phyloP scores from a whole-genome alignment of 2,888 invertebrate species.

The Brenthis hecate region DNA sequence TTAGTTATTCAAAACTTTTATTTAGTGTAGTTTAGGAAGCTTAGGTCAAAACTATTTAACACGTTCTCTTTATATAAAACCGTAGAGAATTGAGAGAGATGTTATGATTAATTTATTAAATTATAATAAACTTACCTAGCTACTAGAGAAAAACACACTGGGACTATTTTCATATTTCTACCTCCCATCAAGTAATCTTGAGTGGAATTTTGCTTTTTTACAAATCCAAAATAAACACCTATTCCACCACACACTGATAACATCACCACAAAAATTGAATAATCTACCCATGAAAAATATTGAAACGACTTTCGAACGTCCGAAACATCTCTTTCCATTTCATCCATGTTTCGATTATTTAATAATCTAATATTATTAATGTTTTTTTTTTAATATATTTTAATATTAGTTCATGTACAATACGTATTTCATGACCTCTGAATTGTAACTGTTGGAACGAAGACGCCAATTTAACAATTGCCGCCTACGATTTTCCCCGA shows the following conservation, averaged over 20 bases:
- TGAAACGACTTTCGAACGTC: slow-evolving; percentile 58
- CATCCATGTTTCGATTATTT: slow-evolving; percentile 42
- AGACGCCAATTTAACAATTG: slow-evolving; percentile 66
- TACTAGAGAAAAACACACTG: slow-evolving; percentile 90
- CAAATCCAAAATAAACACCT: slow-evolving; percentile 90
- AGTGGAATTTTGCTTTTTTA: slow-evolving; percentile 81
- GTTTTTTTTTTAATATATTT: no score
- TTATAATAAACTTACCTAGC: slow-evolving; percentile 83
- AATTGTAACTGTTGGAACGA: slow-evolving; percentile 23
- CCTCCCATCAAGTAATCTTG: slow-evolving; percentile 92
- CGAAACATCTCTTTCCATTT: slow-evolving; percentile 52
- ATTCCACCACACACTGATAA: slow-evolving; percentile 87
- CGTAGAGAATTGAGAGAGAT: no score
- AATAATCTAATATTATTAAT: neutral
- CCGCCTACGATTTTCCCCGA: slow-evolving; percentile 57
- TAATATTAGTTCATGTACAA: neutral
- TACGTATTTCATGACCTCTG: slow-evolving; percentile 27
- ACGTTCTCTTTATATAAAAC: no score
- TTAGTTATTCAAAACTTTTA: slow-evolving; percentile 11
- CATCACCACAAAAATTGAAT: slow-evolving; percentile 86
- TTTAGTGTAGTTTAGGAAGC: no score
- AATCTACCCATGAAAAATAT: slow-evolving; percentile 84
- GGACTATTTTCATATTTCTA: slow-evolving; percentile 88
- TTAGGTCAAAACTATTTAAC: no score
- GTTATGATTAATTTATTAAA: no score